Conservation (phyloP, 2,797 vertebrate genomes). For the Scleropages formosus region DNA sequence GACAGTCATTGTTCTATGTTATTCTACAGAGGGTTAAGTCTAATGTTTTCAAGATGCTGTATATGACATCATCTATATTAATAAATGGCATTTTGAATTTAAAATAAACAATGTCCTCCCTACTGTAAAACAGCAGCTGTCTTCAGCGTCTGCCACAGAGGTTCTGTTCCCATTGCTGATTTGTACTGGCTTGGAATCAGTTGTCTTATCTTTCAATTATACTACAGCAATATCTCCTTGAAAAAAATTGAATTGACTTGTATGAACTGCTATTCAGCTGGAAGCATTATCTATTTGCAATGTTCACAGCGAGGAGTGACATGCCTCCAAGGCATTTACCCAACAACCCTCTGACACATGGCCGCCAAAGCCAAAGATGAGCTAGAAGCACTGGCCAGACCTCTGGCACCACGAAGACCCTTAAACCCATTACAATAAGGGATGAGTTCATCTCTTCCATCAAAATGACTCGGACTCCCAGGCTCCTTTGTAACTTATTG, state of each 20-base stretch:
- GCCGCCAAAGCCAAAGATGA: background rate
- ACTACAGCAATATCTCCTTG: background rate
- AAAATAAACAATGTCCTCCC: no score
- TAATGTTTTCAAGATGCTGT: no score
- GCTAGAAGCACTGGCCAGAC: background rate
- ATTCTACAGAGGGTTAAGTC: no score
- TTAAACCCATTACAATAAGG: background rate
- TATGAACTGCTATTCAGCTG: no score
- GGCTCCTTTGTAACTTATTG: background rate
- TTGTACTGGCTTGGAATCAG: no score
- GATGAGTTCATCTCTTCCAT: constrained; percentile 6
- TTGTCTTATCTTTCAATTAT: background rate
- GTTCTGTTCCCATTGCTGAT: no score
- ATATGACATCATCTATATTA: no score
- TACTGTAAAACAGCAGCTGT: no score
- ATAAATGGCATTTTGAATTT: no score
- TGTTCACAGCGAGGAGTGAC: background rate
- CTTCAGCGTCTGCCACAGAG: no score
- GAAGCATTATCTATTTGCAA: background rate
- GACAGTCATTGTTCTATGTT: no score
- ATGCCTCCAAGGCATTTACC: background rate
- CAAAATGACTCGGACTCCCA: background rate
- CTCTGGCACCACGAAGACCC: background rate
- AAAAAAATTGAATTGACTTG: background rate
- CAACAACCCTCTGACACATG: no score